A percentile compares a stretch with the other conserved stretches of the same genome.
Conservation (phyloP, 2,888 invertebrate genomes). For the Epirrhoe tristata region DNA sequence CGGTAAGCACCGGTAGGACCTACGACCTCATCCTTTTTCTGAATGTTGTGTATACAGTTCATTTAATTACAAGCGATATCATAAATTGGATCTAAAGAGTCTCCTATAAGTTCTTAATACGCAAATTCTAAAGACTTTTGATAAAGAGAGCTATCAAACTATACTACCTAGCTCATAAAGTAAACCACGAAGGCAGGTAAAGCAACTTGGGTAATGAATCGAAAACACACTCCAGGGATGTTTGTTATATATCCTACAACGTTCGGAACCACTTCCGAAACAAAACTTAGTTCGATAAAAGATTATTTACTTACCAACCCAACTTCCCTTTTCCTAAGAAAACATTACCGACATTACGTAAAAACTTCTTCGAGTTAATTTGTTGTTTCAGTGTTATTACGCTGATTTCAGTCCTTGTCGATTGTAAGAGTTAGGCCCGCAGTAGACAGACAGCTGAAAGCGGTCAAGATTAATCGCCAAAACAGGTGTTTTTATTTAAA, state of each 20-base stretch:
- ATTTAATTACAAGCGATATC: too few species aligned
- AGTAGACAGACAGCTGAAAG: slow-evolving; percentile 1
- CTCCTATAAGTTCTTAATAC: too few species aligned
- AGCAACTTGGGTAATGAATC: slow-evolving; percentile 15
- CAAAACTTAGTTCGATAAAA: slow-evolving; percentile 13
- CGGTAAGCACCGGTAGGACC: background rate
- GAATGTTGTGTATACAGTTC: too few species aligned
- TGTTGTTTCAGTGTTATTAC: slow-evolving; percentile 11
- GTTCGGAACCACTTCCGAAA: slow-evolving; percentile 16
- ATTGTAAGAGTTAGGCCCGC: slow-evolving; percentile 10
- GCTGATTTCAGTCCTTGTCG: slow-evolving; percentile 5
- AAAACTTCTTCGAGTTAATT: slow-evolving; percentile 31
- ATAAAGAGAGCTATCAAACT: slow-evolving; percentile 5
- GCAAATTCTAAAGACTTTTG: too few species aligned
- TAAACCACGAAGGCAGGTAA: background rate
- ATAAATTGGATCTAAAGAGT: too few species aligned
- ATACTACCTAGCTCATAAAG: background rate
- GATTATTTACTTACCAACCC: slow-evolving; percentile 7
- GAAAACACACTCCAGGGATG: slow-evolving; percentile 14
- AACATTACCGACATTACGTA: slow-evolving; percentile 4
- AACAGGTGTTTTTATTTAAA: too few species aligned
- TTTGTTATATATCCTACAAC: slow-evolving; percentile 10
- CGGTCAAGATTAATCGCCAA: background rate
- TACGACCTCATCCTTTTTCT: too few species aligned
- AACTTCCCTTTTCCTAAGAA: slow-evolving; percentile 7